A percentile compares a stretch with the other conserved stretches of the same genome.
Conservation (phyloP, 2,113 vertebrate genomes). For the Tangachromis dhanisi region DNA sequence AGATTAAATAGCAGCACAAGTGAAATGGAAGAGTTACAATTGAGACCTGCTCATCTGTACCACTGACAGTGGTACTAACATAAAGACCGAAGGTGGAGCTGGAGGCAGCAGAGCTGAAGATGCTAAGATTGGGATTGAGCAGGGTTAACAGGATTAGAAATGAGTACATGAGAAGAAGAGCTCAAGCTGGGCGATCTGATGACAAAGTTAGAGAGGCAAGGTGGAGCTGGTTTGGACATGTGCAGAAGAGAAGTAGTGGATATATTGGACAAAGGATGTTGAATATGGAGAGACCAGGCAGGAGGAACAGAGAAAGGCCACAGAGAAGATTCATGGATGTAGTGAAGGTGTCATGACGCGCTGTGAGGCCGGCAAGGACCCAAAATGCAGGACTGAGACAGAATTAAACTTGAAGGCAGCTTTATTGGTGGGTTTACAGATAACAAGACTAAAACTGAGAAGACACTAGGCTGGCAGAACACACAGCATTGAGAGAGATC, state of each 20-base stretch:
- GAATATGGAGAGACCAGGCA: background rate
- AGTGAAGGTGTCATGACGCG: background rate
- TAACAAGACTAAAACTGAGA: background rate
- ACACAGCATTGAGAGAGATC: background rate
- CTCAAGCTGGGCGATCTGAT: background rate
- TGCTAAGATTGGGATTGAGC: background rate
- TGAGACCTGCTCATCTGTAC: background rate
- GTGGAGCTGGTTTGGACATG: background rate
- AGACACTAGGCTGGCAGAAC: background rate
- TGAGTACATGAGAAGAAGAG: background rate
- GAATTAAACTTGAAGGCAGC: background rate
- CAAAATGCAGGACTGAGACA: background rate
- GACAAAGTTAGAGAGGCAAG: background rate
- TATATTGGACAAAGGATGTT: background rate
- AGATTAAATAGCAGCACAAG: background rate
- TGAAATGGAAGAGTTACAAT: background rate
- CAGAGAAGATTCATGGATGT: background rate
- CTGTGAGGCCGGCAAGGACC: background rate
- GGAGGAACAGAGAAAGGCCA: background rate
- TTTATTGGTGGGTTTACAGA: background rate
- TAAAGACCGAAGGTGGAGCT: background rate
- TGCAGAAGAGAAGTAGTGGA: background rate
- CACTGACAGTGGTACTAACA: background rate
- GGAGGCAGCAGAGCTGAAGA: background rate
- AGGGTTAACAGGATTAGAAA: accelerated